Percentiles rank a stretch among this genome's conserved stretches.
Evolutionary conservation across 2,888 invertebrate genomes (phyloP).

Genomic region (Pammene aurita): DNA sequence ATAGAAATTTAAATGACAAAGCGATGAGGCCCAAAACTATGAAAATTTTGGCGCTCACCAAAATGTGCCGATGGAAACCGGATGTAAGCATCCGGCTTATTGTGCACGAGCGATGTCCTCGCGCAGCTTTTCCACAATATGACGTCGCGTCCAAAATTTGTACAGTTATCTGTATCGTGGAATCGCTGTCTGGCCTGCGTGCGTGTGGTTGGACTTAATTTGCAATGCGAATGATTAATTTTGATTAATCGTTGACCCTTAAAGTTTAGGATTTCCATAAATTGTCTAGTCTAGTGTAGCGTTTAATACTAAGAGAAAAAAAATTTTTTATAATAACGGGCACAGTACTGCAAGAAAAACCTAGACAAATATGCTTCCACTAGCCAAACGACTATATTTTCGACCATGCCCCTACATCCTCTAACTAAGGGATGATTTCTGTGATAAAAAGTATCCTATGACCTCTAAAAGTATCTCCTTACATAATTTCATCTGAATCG

Average conservation of each 20-base stretch:
- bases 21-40: conserved; percentile 65
- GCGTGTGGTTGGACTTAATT: conserved; percentile 35
- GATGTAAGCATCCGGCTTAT: conserved; percentile 71
- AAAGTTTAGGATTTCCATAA: neutral
- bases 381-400: no score
- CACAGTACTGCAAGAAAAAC: no score
- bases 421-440: no score
- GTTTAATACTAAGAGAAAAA: no score
- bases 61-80: conserved; percentile 77
- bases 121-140: conserved; percentile 65
- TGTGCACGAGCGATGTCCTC: conserved; percentile 79
- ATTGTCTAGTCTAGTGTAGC: no score
- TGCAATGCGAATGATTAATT: conserved; percentile 6
- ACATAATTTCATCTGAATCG: no score
- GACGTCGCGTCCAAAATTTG: conserved; percentile 68
- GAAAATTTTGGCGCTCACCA: conserved; percentile 81
- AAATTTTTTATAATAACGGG: no score
- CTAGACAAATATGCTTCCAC: no score
- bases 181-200: conserved; percentile 62
- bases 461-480: no score
- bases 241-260: neutral
- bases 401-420: no score
- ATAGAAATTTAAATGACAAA: conserved; percentile 76
- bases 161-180: conserved; percentile 75
- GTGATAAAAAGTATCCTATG: no score